Percentiles rank a stretch among this genome's conserved stretches.
Evolutionary conservation across 2,888 invertebrate genomes (phyloP).

Genomic region (Cephus runcator): DNA sequence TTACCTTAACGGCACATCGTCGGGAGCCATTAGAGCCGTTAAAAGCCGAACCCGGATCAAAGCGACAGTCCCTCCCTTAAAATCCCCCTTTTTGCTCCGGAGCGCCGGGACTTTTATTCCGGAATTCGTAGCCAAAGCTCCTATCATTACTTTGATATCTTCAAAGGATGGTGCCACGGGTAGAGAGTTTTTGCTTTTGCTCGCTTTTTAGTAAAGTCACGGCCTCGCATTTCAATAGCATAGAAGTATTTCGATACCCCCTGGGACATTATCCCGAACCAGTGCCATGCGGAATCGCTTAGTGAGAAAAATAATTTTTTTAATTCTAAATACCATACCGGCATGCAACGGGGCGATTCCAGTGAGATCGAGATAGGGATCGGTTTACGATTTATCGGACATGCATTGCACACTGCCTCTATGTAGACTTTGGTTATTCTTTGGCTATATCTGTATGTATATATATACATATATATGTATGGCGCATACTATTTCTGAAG

Average conservation of each 20-base stretch:
- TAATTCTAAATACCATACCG: neutral
- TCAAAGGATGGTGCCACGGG: neutral
- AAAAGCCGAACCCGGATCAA: constrained; percentile 2
- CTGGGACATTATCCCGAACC: neutral
- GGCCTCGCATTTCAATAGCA: neutral
- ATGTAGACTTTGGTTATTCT: neutral
- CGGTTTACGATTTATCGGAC: neutral
- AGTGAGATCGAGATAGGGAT: neutral
- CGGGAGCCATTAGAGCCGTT: neutral
- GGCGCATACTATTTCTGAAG: neutral
- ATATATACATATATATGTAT: neutral
- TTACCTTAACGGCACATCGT: constrained; percentile 6
- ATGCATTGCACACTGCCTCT: neutral
- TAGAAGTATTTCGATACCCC: neutral
- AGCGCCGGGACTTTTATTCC: constrained; percentile 1
- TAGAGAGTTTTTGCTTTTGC: neutral
- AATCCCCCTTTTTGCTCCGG: neutral
- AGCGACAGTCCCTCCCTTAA: neutral
- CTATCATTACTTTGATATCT: constrained; percentile 2
- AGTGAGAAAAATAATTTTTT: neutral
- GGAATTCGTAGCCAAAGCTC: neutral
- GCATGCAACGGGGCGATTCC: neutral
- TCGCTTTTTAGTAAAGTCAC: neutral
- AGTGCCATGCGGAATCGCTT: neutral
- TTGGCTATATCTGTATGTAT: neutral